Evolutionary conservation across 1,140 invertebrate species (phyloP), one percentile per base, ranked within the genome.

Genomic region (Saxidomus purpurata): DNA sequence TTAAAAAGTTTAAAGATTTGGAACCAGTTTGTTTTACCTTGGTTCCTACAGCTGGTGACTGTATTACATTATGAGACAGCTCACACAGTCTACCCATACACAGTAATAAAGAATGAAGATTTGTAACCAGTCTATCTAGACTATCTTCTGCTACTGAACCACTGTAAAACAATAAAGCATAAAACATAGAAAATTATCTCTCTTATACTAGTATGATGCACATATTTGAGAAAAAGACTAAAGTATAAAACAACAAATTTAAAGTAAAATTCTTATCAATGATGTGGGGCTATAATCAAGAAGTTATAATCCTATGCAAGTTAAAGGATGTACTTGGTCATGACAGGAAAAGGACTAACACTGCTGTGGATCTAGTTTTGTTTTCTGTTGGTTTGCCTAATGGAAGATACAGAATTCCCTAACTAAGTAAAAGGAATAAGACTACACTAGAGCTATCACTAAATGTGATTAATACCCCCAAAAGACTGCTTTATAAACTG

Each of bases 31-130:
- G 71, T 34, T 34, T 49, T 79, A 79, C 76, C 49, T 49, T 79
- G 25, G 1, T 79, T 19, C 82, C 82, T 49, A 34, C 31, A 71
- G 43, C 22, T 38, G 82, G 13, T 31, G 82, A 6, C 25, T 84
- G 82, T 71, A 69, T 13, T 13, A 84, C 43, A 71, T 84, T 61
- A 28, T 36, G 0, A n/a, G 82, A 63, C 71, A 84, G 43, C 25
- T 84, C 82, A 2, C 40, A 84, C 13, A 84, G 34, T 49, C 82
- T 43, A 6, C 67, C 82, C 25, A 71, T 47, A 47, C 71, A 55
- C 28, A 84, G 40, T 11, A 84, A 49, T 17, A 71, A 11, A 15
- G 82, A 47, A 34, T 84, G 82, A 47, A 84, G 61, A 47, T 31
- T 15, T 9, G 9, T 0, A 4, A 71, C 43, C 6, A 84, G 19